Percentiles rank a stretch among this genome's conserved stretches.
phyloP scores from a whole-genome alignment of 2,888 invertebrate genomes.

The Quadroppia sp. region DNA sequence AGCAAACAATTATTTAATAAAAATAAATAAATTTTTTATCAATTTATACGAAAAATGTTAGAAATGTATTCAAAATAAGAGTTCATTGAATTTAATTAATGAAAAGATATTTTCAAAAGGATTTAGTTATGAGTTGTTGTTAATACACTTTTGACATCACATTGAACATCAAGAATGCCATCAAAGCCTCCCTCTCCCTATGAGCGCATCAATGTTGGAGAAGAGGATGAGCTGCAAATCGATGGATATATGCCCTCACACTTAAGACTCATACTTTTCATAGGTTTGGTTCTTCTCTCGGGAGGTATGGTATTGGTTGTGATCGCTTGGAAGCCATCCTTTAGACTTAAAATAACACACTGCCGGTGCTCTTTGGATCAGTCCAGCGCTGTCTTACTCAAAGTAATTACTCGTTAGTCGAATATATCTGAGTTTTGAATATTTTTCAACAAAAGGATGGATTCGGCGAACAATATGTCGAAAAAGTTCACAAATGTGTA shows the following conservation, averaged over 20 bases:
- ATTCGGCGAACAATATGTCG: constrained; percentile 45
- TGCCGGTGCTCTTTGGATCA: constrained; percentile 46
- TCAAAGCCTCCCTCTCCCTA: background rate
- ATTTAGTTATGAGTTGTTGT: too few relatives aligned
- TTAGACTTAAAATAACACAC: constrained; percentile 47
- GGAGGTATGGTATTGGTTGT: constrained; percentile 47
- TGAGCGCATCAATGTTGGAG: constrained; percentile 42
- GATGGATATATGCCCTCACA: constrained; percentile 38
- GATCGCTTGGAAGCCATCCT: constrained; percentile 46
- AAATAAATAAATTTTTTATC: too few relatives aligned
- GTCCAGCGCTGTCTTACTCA: constrained; percentile 48
- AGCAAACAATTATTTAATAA: too few relatives aligned
- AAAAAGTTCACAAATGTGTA: constrained; percentile 42
- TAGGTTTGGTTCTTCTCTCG: constrained; percentile 40
- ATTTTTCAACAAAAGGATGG: constrained; percentile 43
- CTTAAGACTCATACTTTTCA: background rate
- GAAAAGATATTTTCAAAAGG: too few relatives aligned
- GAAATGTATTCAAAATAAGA: too few relatives aligned
- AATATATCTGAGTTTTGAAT: too few relatives aligned
- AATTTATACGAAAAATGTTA: too few relatives aligned
- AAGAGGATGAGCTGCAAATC: constrained; percentile 41
- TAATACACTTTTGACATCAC: too few relatives aligned
- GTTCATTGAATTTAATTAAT: too few relatives aligned
- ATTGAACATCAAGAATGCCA: too few relatives aligned
- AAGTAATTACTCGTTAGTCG: constrained; percentile 42